A percentile compares a stretch with the other conserved stretches of the same genome.
Evolutionary conservation across 2,888 invertebrate species (phyloP).

Genomic region (Abrostola tripartita): DNA sequence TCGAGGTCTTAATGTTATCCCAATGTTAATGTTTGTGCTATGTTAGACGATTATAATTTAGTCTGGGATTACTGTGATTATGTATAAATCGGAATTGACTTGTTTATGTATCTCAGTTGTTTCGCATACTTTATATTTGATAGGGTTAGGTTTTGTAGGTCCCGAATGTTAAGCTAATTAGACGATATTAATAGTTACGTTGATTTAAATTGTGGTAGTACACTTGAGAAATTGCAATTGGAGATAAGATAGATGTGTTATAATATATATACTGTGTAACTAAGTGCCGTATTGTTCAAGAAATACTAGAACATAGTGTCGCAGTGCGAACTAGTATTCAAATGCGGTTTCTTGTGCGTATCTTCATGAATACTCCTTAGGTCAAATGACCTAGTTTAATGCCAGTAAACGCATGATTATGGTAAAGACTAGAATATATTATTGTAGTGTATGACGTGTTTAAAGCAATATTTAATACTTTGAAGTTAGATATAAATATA

Average conservation of each 20-base stretch:
- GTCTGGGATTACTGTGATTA: slow-evolving; percentile 53
- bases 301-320: too few relatives aligned
- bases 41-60: slow-evolving; percentile 23
- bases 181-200: slow-evolving; percentile 25
- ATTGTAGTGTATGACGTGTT: too few relatives aligned
- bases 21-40: slow-evolving; percentile 11
- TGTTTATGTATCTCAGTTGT: slow-evolving; percentile 35
- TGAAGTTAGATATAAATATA: background rate
- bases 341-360: too few relatives aligned
- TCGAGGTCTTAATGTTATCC: slow-evolving; percentile 14
- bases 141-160: slow-evolving; percentile 51
- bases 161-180: slow-evolving; percentile 19
- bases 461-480: too few relatives aligned
- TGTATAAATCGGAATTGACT: slow-evolving; percentile 53
- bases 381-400: too few relatives aligned
- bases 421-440: too few relatives aligned
- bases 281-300: too few relatives aligned
- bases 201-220: background rate
- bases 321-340: too few relatives aligned
- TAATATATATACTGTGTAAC: too few relatives aligned
- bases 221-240: background rate
- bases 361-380: too few relatives aligned
- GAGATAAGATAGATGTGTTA: background rate
- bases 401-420: too few relatives aligned
- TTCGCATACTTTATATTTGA: slow-evolving; percentile 34